Evolutionary conservation across 1,140 invertebrate species (phyloP).

Genomic region (Geopemphigus sp.): DNA sequence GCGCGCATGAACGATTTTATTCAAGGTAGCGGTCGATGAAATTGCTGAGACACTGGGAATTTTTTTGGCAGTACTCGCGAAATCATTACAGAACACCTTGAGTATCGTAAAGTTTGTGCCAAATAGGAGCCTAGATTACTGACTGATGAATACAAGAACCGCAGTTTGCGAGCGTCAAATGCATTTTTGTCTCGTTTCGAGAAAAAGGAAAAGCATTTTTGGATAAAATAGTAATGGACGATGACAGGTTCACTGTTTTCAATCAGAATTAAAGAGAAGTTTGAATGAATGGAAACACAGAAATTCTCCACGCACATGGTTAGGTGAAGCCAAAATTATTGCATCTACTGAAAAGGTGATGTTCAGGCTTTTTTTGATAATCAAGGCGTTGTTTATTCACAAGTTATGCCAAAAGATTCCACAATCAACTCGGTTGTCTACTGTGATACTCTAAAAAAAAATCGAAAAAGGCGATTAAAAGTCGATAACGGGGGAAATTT

Average conservation of each 20-base stretch:
- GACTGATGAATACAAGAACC: neutral
- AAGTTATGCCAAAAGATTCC: neutral
- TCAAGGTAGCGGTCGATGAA: neutral
- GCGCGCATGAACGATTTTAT: too few species aligned
- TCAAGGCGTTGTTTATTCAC: neutral
- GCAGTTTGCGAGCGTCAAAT: neutral
- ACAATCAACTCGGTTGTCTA: neutral
- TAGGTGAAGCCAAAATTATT: neutral
- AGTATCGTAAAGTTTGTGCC: too few species aligned
- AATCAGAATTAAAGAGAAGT: neutral
- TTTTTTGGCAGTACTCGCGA: neutral
- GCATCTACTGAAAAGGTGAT: constrained; percentile 17
- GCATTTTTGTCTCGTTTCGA: neutral
- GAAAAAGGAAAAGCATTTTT: neutral
- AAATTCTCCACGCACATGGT: neutral
- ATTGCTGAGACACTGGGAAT: neutral
- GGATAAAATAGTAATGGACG: neutral
- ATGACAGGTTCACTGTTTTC: constrained; percentile 6
- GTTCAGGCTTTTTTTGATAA: constrained; percentile 17
- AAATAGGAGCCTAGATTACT: neutral
- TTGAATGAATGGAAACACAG: neutral
- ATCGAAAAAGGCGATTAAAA: neutral
- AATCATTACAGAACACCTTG: too few species aligned
- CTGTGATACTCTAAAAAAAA: neutral
- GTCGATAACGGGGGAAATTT: neutral